Evolutionary conservation across 2,113 vertebrate genomes (phyloP).

Genomic region (Puma concolor): DNA sequence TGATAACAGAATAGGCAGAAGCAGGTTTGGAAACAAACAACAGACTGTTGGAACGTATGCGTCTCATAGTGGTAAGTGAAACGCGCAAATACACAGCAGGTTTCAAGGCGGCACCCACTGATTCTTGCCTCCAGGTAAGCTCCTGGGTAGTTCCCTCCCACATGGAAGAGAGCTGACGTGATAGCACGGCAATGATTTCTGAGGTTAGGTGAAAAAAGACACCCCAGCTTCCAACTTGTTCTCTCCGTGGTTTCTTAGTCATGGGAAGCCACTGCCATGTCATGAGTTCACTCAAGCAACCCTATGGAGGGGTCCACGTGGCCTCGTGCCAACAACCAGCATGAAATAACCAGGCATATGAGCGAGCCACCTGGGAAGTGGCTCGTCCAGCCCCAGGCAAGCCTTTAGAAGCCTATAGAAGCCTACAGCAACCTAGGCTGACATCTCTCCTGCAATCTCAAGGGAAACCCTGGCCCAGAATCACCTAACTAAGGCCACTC

Average conservation of each 20-base stretch:
- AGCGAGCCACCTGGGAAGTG: background rate
- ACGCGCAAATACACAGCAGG: too few species aligned
- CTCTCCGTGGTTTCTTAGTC: background rate
- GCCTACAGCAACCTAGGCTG: background rate
- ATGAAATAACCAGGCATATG: background rate
- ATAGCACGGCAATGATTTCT: background rate
- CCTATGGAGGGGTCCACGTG: background rate
- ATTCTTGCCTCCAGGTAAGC: background rate
- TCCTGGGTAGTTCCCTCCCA: background rate
- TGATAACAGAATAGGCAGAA: background rate
- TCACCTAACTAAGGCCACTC: background rate
- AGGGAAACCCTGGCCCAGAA: background rate
- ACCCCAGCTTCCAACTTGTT: background rate
- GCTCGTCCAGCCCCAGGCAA: background rate
- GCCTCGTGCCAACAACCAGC: background rate
- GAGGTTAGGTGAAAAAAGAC: background rate
- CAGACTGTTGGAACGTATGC: background rate
- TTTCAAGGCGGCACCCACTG: background rate
- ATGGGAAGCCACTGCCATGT: background rate
- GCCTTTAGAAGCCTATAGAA: background rate
- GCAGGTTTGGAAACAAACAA: background rate
- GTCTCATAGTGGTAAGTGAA: background rate
- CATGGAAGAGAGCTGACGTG: rapidly evolving
- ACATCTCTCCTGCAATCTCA: background rate
- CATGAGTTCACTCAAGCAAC: background rate